Percentiles rank a stretch among this genome's conserved stretches.
These are phyloP conservation scores for Bombus difficillimus DNA, from an alignment of 1,140 invertebrate genomes.

Conservation along the genomic window DNA sequence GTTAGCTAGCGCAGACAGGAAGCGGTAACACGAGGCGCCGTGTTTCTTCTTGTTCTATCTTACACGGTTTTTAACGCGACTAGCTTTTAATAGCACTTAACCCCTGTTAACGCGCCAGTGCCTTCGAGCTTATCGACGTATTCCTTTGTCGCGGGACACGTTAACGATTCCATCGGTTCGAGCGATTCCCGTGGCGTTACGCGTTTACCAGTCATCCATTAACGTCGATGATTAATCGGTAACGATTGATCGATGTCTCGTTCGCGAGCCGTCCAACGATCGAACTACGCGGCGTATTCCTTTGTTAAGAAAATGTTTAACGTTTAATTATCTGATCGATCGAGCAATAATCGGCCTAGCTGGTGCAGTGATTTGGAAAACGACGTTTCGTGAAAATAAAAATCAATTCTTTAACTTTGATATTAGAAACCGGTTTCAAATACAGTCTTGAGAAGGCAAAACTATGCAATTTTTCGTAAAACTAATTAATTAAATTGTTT, in stretches of 20 bases:
- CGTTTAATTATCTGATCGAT: background rate
- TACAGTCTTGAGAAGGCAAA: no score
- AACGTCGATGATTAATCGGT: constrained; percentile 16
- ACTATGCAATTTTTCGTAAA: no score
- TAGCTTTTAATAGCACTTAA: constrained; percentile 26
- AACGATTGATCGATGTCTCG: constrained; percentile 14
- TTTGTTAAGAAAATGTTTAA: constrained; percentile 5
- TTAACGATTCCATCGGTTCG: constrained; percentile 13
- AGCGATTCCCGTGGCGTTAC: background rate
- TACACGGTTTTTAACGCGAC: constrained; percentile 19
- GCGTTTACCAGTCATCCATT: background rate
- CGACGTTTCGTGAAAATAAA: no score
- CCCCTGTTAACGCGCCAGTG: constrained; percentile 17
- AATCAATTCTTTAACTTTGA: no score
- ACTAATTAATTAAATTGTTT: no score
- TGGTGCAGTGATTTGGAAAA: background rate
- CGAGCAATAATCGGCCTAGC: background rate
- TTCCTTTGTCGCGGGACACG: background rate
- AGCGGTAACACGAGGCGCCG: background rate
- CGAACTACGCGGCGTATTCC: background rate
- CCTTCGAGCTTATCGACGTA: background rate
- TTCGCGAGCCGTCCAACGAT: background rate
- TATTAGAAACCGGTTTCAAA: no score
- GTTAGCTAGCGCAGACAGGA: background rate
- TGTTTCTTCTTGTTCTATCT: background rate